Percentiles rank a stretch among this genome's conserved stretches.
These are phyloP conservation scores for Mustela lutreola DNA, from an alignment of 2,113 vertebrate species.

Conservation along the genomic window DNA sequence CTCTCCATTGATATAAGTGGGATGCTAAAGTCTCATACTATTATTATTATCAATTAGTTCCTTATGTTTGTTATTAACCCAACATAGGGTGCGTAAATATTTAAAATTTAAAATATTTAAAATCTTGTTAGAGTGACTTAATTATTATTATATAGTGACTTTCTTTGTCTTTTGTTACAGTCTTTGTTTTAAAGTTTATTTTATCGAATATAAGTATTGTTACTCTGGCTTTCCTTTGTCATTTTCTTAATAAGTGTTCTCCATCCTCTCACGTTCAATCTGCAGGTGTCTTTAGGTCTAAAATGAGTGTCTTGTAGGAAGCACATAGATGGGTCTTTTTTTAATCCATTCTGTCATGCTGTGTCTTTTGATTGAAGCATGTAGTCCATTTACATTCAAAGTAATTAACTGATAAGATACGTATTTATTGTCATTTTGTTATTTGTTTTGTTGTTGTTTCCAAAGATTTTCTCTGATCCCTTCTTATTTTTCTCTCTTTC, in stretches of 20 bases:
- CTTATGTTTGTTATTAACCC: background rate
- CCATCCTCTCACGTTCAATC: background rate
- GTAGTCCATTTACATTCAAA: background rate
- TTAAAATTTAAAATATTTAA: background rate
- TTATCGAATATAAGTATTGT: background rate
- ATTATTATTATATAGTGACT: background rate
- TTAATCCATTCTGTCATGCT: background rate
- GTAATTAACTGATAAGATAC: background rate
- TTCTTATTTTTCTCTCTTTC: background rate
- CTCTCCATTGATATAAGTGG: background rate
- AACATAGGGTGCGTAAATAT: background rate
- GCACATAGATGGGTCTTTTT: background rate
- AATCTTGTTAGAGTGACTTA: background rate
- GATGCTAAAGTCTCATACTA: background rate
- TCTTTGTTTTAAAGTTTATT: background rate
- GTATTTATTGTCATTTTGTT: background rate
- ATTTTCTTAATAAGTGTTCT: background rate
- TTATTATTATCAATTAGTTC: background rate
- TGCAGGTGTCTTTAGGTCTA: background rate
- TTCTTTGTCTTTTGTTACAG: background rate
- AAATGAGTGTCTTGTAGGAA: background rate
- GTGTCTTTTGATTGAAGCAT: background rate
- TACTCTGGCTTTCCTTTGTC: background rate
- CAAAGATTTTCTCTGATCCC: background rate
- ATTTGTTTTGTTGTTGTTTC: background rate